Evolutionary conservation across 2,888 invertebrate species (phyloP), one percentile per base, ranked within the genome.

Genomic region (Drosophila quinaria): DNA sequence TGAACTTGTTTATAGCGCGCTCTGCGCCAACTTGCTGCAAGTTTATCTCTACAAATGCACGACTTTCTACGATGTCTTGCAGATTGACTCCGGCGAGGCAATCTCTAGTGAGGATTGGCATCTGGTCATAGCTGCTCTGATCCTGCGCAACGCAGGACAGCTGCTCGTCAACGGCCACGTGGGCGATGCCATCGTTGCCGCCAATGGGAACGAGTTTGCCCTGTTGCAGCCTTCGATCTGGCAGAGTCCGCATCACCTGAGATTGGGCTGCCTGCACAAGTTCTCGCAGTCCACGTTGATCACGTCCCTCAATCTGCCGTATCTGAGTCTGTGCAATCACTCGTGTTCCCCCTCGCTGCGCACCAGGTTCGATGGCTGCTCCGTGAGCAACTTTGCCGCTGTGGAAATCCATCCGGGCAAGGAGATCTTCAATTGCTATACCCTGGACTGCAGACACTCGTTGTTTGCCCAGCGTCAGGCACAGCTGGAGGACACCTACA

Each of bases 291-390:
- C 93, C 71, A 81, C 93, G 56, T 91, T 94, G 42, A 92, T 94
- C 50, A 97, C 97, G 0, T 96, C 97, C 2, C 97, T 96, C 0
- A 96, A 98, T 88, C 97, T 96, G 91, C 97, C 98, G 0, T 95
- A 97, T 1, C 95, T 97, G 0, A 97, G 97, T 84, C 95, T 98
- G 93, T 96, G 98, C 95, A 99, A 98, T 92, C 98, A 99, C 93
- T 96, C 97, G 0, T 98, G 98, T 91, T 95, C 96, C 74, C 96
- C 97, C 6, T 96, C 96, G 84, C 96, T 98, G 67, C 95, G 95
- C 56, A 95, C 95, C 82, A 95, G 96, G 83, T 97, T 96, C 91
- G 94, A 95, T 91, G 95, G 95, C 58, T 94, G 95, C 65, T 94
- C 94, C 13, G 93, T 97, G 22, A 94, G 96, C 70, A 95, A 97